phyloP scores from a whole-genome alignment of 2,797 vertebrate genomes.

The Chiroxiphia lanceolata region DNA sequence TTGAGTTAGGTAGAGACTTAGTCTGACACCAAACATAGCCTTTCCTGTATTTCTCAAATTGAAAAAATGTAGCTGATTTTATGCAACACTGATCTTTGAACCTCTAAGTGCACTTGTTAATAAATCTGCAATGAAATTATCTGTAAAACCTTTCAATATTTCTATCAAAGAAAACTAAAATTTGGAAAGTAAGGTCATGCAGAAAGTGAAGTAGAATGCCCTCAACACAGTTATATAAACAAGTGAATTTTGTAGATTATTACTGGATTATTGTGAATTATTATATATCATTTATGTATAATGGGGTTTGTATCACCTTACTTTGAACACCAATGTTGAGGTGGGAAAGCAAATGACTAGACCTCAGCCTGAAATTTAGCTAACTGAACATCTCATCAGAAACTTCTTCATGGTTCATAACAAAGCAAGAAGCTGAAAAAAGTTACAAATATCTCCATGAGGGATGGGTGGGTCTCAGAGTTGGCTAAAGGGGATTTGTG shows the following conservation, averaged over 20 bases:
- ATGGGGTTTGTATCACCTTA: background rate
- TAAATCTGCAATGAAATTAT: background rate
- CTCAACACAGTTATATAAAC: background rate
- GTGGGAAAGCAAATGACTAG: background rate
- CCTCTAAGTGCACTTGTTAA: background rate
- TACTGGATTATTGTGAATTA: background rate
- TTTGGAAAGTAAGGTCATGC: background rate
- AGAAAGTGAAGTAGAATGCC: background rate
- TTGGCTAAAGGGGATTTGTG: fast-evolving
- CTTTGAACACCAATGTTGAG: background rate
- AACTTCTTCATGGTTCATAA: background rate
- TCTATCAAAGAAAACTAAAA: background rate
- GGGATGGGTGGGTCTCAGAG: background rate
- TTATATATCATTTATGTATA: background rate
- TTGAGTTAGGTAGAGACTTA: background rate
- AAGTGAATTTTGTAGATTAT: background rate
- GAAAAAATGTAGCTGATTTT: background rate
- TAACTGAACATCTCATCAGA: background rate
- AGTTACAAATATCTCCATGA: background rate
- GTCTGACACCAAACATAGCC: background rate
- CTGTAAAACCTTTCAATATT: background rate
- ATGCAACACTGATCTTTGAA: background rate
- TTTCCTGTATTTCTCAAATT: background rate
- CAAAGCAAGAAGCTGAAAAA: background rate
- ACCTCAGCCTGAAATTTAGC: background rate